Base-by-base conservation (phyloP, 1,140 invertebrate genomes). In the Ctenoplectra terminalis region DNA sequence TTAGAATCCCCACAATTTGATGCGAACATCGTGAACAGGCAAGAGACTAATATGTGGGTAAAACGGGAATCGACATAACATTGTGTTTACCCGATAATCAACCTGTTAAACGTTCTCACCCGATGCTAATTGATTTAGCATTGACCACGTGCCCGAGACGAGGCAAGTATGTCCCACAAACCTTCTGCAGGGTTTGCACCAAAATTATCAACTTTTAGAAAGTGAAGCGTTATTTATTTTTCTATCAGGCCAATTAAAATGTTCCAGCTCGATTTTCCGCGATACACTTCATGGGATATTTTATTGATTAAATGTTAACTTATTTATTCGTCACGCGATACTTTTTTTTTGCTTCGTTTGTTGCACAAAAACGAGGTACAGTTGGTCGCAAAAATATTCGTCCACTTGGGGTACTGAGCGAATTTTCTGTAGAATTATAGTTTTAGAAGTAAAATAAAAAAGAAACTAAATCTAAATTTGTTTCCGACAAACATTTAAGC, bases 51-150 rank as follows among this genome's bases (percentile, higher is more conserved):
- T 76, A 79, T 73, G 66, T 83, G 43, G 17, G 58, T 87, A 86
- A 89, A 90, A 89, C 88, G 87, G 87, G 87, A 90, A 89, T 69
- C 54, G 83, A 69, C 56, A 78, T 29, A 70, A 66, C 79, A 82
- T 86, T 78, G 75, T 86, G 82, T 89, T 89, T 87, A 69, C 63
- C 56, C 73, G 84, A 87, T 88, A 89, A 89, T 58, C 82, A 82
- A 56, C 48, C 50, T 83, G 70, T 77, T 81, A 83, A 82, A 86
- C 84, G 73, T 76, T 82, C 76, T 80, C 74, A 40, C 61, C 15
- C 54, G 20, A 43, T 78, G 86, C 58, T 87, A 87, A 87, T 84
- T 61, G 61, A 64, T 78, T 88, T 82, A 81, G 66, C 84, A 50
- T 54, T 34, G 61, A 74, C 71, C 82, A 85, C 85, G 87, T 85